Percentiles rank a stretch among this genome's conserved stretches.
Evolutionary conservation across 2,888 invertebrate genomes (phyloP).

Genomic region (Pyrrhosoma nymphula): DNA sequence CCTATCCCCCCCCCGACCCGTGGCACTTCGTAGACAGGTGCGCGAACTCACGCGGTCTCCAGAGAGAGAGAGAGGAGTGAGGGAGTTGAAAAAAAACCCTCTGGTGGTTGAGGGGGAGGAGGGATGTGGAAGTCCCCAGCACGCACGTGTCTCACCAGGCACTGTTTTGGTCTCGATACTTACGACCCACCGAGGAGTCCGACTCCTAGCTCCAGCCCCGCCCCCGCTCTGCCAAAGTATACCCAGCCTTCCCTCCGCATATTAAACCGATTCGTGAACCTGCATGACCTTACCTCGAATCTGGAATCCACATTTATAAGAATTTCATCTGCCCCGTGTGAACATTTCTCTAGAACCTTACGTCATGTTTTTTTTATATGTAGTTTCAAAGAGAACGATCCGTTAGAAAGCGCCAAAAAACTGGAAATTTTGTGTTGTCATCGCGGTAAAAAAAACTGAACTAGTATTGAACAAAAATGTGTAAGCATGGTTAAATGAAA

Average conservation of each 20-base stretch:
- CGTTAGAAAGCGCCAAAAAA: too few species aligned
- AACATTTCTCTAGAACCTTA: too few species aligned
- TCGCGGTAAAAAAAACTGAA: too few species aligned
- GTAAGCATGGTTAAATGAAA: too few species aligned
- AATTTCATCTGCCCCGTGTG: too few species aligned
- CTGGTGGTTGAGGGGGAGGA: background rate
- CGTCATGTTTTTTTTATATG: too few species aligned
- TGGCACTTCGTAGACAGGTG: slow-evolving; percentile 52
- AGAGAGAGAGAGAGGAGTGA: background rate
- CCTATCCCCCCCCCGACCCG: background rate
- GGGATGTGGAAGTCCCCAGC: background rate
- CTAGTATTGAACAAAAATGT: too few species aligned
- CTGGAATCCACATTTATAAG: too few species aligned
- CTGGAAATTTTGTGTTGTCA: too few species aligned
- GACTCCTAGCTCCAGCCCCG: background rate
- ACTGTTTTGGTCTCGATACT: background rate
- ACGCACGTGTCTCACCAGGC: background rate
- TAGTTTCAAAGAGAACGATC: too few species aligned
- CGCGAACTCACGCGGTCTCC: slow-evolving; percentile 45
- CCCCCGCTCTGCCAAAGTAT: background rate
- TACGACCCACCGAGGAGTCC: background rate
- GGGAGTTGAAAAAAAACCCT: background rate
- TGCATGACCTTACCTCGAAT: background rate
- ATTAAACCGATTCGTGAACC: background rate
- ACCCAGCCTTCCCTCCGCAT: background rate